phyloP scores from a whole-genome alignment of 2,113 vertebrate species.

The Toxotes jaculatrix region DNA sequence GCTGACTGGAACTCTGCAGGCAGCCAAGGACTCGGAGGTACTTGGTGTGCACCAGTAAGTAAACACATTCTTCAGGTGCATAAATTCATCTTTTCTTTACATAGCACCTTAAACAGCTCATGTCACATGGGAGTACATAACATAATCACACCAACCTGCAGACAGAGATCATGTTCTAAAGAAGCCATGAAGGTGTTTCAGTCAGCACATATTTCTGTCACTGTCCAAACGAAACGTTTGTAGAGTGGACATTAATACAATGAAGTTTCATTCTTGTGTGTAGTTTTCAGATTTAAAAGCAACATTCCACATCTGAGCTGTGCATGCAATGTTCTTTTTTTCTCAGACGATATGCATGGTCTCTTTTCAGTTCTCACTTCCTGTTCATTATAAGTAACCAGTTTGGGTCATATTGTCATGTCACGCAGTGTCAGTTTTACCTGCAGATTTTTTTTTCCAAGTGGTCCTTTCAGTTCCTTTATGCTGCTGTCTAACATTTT shows the following conservation, averaged over 20 bases:
- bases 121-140: background rate
- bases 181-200: too few species aligned
- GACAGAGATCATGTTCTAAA: too few species aligned
- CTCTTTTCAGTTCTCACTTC: slow-evolving; percentile 15
- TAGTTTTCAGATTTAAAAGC: too few species aligned
- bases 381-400: background rate
- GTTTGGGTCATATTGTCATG: fast-evolving
- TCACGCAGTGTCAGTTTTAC: background rate
- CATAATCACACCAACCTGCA: too few species aligned
- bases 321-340: too few species aligned
- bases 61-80: too few species aligned
- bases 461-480: slow-evolving; percentile 2
- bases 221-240: too few species aligned
- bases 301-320: too few species aligned
- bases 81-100: background rate
- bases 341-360: too few species aligned
- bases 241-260: too few species aligned
- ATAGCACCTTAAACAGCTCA: background rate
- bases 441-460: background rate
- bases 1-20: slow-evolving; percentile 84
- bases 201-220: too few species aligned
- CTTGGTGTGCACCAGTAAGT: slow-evolving; percentile 93
- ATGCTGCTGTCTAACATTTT: background rate
- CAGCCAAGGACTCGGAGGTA: slow-evolving; percentile 88
- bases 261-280: too few species aligned